Base-by-base conservation (phyloP, 2,113 vertebrate species). In the Notothenia coriiceps region DNA sequence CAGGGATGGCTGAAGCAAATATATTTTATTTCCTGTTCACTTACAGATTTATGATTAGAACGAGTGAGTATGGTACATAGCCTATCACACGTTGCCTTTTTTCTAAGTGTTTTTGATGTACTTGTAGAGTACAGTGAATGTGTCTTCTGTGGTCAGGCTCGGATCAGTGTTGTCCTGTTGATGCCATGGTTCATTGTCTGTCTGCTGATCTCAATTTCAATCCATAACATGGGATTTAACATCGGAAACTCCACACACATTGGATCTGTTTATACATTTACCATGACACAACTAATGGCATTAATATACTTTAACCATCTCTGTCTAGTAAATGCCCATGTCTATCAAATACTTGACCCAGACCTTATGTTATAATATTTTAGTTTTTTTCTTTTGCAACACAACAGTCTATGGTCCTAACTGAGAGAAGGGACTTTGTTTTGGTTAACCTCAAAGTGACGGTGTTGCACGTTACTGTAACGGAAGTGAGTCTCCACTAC, bases 21-120 rank as follows among this genome's bases (percentile, higher is more conserved):
- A 1, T 88, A 3, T 94, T 97, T 20, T 96, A 97, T 70, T 95
- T 97, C 88, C 33, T 95, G 29, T 94, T 89, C 9, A 96, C 93
- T 0, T 91, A 97, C 2, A 83, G 95, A 9, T 84, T 96, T 90
- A 91, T 97, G 51, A 52, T 94, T 72, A 97, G 94, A 79, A 97
- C 98, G 90, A 96, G 97, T 98, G 89, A 96, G 97, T 94, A 6
- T 40, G 46, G 14, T 13, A 33, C 12, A 11, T 40, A 40, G 35
- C 7, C 5, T 40, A 40, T 40, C 35, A 40, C 35, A 40, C 35
- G 35, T 40, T 40, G 35, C 35, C 35, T 40, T 8, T 8, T 8
- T 8, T 4, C 35, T 2, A 14, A 2, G 13, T 3, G 12, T 18
- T 20, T 18, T 18, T 72, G 8, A 10, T 57, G 8, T 40, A n/a